Evolutionary conservation across 2,797 vertebrate genomes (phyloP), one percentile per base, ranked within the genome.

Genomic region (Cirrhinus mrigala): DNA sequence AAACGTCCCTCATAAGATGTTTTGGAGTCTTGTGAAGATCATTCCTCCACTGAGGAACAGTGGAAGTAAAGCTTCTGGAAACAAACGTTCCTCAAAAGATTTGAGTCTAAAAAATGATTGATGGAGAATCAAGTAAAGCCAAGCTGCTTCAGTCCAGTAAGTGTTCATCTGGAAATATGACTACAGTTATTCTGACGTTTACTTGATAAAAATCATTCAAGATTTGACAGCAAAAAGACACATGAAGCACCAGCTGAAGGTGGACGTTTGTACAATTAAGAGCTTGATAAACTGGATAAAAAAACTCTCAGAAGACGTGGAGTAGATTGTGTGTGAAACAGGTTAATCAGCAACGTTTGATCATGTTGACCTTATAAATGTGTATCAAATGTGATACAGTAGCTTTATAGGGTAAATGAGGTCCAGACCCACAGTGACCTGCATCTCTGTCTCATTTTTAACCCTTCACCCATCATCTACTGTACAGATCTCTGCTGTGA

Each of bases 401-500:
- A 60, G 22, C 11, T 24, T 12, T 24, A 11, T 6, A 24, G n/a
- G 58, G 58, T 60, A 12, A 24, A 24, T 24, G 58, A 24, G n/a
- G 10, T 60, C n/a, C 58, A 12, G n/a, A 60, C 8, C 52, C 56
- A 0, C 48, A 16, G 48, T 50, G 86, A 85, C 82, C 79, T 3
- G 74, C 81, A 69, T 84, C 50, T 68, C 64, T 12, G 9, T 56
- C 20, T n/a, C 22, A 44, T 44, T 44, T 46, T 46, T 46, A 46
- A 46, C 44, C 11, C 22, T 11, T 22, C 54, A 1, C 54, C 70
- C 54, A 48, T 70, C 46, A 48, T 81, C 84, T 71, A 14, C 73
- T 83, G 80, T 83, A 50, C 75, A 64, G 83, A 89, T 91, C 85
- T 76, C 40, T n/a, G 79, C 86, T 88, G 85, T 84, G 93, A 92